phyloP scores from a whole-genome alignment of 2,888 invertebrate genomes.

The Hirtodrosophila confusa region DNA sequence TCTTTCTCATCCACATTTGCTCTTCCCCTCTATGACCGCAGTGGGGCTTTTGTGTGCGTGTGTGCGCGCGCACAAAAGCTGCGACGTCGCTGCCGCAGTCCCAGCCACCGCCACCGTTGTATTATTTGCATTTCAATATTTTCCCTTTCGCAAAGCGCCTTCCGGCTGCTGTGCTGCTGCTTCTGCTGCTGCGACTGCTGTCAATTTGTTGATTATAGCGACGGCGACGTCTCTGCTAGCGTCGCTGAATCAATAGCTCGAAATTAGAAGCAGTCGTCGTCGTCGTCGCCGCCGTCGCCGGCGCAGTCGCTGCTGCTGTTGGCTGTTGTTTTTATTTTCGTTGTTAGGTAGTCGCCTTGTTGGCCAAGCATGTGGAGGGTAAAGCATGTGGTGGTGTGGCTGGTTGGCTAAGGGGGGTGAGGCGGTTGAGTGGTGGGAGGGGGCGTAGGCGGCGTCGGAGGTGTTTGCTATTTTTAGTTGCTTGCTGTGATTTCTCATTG shows the following conservation, averaged over 20 bases:
- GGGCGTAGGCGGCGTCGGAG: slow-evolving; percentile 33
- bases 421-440: neutral
- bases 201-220: slow-evolving; percentile 51
- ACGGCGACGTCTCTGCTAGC: slow-evolving; percentile 25
- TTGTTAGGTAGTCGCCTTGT: slow-evolving; percentile 35
- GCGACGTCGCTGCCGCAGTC: slow-evolving; percentile 15
- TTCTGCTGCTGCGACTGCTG: slow-evolving; percentile 26
- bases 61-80: slow-evolving; percentile 32
- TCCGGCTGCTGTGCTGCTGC: slow-evolving; percentile 54
- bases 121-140: slow-evolving; percentile 58
- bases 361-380: slow-evolving; percentile 10
- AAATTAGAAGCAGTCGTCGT: slow-evolving; percentile 65
- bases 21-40: slow-evolving; percentile 5
- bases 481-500: slow-evolving; percentile 69
- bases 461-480: slow-evolving; percentile 52
- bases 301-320: slow-evolving; percentile 29
- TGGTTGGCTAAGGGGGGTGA: neutral
- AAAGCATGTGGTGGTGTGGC: slow-evolving; percentile 5
- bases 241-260: slow-evolving; percentile 68
- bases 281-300: slow-evolving; percentile 28
- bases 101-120: too few relatives aligned
- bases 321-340: slow-evolving; percentile 24
- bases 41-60: slow-evolving; percentile 11
- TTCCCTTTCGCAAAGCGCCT: slow-evolving; percentile 70
- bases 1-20: slow-evolving; percentile 7